Base-by-base conservation (phyloP, 2,797 vertebrate genomes). In the Myiotriccus ornatus region DNA sequence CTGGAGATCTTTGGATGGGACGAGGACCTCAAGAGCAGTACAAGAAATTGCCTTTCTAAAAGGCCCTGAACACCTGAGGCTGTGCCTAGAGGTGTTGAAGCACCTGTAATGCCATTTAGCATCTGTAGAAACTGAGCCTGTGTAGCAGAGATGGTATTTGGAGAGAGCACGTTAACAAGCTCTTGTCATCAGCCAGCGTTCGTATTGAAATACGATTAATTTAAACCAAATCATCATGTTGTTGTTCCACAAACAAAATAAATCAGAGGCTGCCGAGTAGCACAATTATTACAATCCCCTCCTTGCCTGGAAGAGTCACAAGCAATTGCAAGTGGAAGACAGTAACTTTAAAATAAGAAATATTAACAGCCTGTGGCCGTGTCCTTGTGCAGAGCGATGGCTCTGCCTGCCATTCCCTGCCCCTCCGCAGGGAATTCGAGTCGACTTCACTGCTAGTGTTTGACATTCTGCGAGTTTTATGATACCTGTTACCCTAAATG, bases 301-400 rank as follows among this genome's bases (percentile, higher is more conserved):
- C 32, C 78, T 93, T 74, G 78, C 50, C 46, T 93, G 94, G 37
- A 92, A 91, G 76, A 94, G 74, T 73, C 43, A 56, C 37, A 60
- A 86, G 65, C 76, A 25, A 59, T 86, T 77, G 76, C 8, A 3
- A 87, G 65, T 88, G 94, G 94, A 94, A 96, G 91, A 95, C 92
- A 43, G 73, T 76, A 82, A 86, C 46, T 57, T 69, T 35, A 78
- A 80, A 50, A 87, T 64, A 49, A 52, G 63, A 52, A 44, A 43
- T 47, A 43, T 27, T 43, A 27, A 46, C 60, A 71, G 69, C 76
- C 69, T 55, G 25, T 94, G 43, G 25, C 83, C 0, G 1, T 85
- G 73, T 88, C 83, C 92, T 82, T 86, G 91, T 32, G 59, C 27
- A 34, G 85, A 83, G 55, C 1, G 0, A 25, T 41, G 80, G 91